Evolutionary conservation across 35 echinoderm and acorn worm species (phyloP).

Genomic region (Chiridota heheva): DNA sequence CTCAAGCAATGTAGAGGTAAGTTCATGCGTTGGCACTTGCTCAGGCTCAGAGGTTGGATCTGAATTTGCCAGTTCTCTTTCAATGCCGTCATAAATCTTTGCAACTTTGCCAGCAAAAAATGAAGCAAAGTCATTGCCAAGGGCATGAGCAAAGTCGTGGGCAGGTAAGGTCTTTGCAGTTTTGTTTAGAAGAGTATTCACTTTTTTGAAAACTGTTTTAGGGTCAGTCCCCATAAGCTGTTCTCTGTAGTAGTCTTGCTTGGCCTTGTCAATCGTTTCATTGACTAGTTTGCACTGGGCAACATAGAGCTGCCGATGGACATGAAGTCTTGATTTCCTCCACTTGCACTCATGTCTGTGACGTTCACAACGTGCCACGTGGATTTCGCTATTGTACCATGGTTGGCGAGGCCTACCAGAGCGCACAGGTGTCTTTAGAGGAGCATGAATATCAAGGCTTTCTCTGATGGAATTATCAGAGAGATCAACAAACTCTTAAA

Average conservation of each 20-base stretch:
- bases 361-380: neutral
- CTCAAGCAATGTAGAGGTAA: too few species aligned
- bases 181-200: constrained; percentile 25
- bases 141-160: neutral
- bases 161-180: constrained; percentile 8
- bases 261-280: constrained; percentile 41
- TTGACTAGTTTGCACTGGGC: constrained; percentile 43
- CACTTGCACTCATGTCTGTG: constrained; percentile 38
- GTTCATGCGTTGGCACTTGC: too few species aligned
- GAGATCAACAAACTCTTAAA: neutral
- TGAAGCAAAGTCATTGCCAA: constrained; percentile 17
- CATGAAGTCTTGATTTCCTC: constrained; percentile 34
- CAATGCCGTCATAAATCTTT: neutral
- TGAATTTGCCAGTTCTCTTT: neutral
- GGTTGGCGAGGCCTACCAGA: constrained; percentile 13
- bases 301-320: constrained; percentile 38
- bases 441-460: constrained; percentile 33
- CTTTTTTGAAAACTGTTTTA: constrained; percentile 13
- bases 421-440: neutral
- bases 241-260: constrained; percentile 11
- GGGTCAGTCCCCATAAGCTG: neutral
- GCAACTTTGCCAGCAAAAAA: constrained; percentile 23
- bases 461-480: neutral
- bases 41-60: too few species aligned
- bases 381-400: constrained; percentile 51